These are phyloP conservation scores for Cylas formicarius DNA, from an alignment of 1,140 invertebrate species.

Conservation along the genomic window DNA sequence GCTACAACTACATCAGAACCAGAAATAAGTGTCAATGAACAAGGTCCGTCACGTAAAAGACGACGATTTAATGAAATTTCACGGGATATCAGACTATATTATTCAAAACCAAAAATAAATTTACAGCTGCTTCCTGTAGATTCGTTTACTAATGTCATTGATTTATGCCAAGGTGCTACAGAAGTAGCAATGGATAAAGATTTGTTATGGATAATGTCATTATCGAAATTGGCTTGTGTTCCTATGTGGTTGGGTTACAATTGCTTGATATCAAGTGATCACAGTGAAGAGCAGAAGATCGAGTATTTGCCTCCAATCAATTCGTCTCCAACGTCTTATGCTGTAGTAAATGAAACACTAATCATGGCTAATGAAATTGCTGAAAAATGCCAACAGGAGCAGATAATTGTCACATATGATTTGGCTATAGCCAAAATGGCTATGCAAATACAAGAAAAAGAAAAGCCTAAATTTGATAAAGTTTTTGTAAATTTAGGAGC, in stretches of 20 bases:
- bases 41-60: slow-evolving; percentile 20
- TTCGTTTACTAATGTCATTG: slow-evolving; percentile 12
- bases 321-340: slow-evolving; percentile 19
- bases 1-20: slow-evolving; percentile 12
- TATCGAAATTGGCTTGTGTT: slow-evolving; percentile 28
- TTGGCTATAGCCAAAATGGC: slow-evolving; percentile 41
- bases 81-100: slow-evolving; percentile 21
- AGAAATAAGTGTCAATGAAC: slow-evolving; percentile 11
- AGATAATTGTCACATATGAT: slow-evolving; percentile 37
- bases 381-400: slow-evolving; percentile 18
- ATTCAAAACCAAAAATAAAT: slow-evolving; percentile 18
- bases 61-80: slow-evolving; percentile 24
- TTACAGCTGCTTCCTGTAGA: slow-evolving; percentile 12
- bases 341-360: slow-evolving; percentile 25
- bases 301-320: slow-evolving; percentile 27
- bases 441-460: slow-evolving; percentile 38
- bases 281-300: slow-evolving; percentile 32
- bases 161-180: slow-evolving; percentile 18
- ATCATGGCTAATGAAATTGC: slow-evolving; percentile 18
- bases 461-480: slow-evolving; percentile 26
- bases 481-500: slow-evolving; percentile 33
- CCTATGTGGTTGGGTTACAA: slow-evolving; percentile 39
- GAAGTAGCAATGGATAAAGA: slow-evolving; percentile 32
- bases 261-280: slow-evolving; percentile 25
- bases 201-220: slow-evolving; percentile 34